Base-by-base conservation (phyloP, 1,140 invertebrate species). In the Megalonaias nervosa region DNA sequence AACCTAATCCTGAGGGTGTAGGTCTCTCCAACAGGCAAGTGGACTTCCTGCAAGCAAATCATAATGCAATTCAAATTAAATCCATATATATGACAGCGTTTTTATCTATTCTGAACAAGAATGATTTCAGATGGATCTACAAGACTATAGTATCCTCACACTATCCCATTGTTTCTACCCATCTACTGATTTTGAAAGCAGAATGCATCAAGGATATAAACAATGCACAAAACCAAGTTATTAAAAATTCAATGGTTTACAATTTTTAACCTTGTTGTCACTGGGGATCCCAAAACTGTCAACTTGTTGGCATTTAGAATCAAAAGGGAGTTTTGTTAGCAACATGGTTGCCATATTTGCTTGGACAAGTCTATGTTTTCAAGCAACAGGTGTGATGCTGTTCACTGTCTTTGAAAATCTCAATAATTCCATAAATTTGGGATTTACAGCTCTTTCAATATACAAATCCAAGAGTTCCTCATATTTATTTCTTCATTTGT, bases 1-100 rank as follows among this genome's bases (percentile, higher is more conserved):
- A 91, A 91, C 77, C 87, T 82, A 19, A 91, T 85, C 58, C 66
- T 84, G 21, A 91, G 60, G 1, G 79, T 83, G 55, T 87, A 84
- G 5, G 75, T 77, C 71, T 89, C 81, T 15, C 83, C 82, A 38
- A 85, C 75, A n/a, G 82, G 83, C 15, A 90, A 72, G 64, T 81
- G 77, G 5, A 89, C 77, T 58, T 86, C 84, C 90, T 91, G 82
- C 55, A 72, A 81, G 3, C 48, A 26, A 62, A 38, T 68, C 23
- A 59, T 56, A 56, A 56, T 57, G 19, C n/a, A 17, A 16, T 31
- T 17, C 48, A 58, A 21, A 56, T 19, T n/a, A 21, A 58, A 23
- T 17, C 31, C 69, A 11, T 67, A 14, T 23, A 11, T 62, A 9
- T 23, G 23, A 62, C 19, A 23, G 60, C 9, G 38, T 6, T 48